A percentile compares a stretch with the other conserved stretches of the same genome.
Evolutionary conservation across 2,797 vertebrate species (phyloP).

Genomic region (Thamnophis elegans): DNA sequence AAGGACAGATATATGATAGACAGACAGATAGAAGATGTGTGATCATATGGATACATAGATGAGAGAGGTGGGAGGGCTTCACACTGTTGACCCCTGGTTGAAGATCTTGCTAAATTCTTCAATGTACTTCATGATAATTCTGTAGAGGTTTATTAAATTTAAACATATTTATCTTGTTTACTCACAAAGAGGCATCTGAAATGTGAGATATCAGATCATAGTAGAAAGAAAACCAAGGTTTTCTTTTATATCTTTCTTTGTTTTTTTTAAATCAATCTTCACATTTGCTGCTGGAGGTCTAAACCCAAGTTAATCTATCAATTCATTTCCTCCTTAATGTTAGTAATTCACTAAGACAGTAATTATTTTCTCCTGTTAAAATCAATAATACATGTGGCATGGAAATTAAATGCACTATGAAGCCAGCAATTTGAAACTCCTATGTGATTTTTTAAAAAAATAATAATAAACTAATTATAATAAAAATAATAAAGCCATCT

Average conservation of each 20-base stretch:
- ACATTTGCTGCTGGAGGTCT: neutral
- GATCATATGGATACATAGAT: no score
- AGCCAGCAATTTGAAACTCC: neutral
- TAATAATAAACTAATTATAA: neutral
- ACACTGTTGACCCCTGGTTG: neutral
- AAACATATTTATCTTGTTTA: neutral
- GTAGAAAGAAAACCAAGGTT: neutral
- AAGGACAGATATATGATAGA: no score
- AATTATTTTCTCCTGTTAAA: neutral
- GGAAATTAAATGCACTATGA: neutral
- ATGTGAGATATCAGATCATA: neutral
- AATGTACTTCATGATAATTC: neutral
- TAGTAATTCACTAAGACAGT: neutral
- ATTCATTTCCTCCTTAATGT: neutral
- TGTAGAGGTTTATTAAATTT: neutral
- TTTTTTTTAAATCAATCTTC: neutral
- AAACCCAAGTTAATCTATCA: neutral
- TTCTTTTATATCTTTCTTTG: neutral
- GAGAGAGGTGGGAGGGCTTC: neutral
- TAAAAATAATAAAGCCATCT: neutral
- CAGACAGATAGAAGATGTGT: no score
- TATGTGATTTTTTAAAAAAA: neutral
- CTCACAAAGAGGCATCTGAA: neutral
- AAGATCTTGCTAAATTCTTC: neutral
- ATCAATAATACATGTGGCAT: accelerated